phyloP scores from a whole-genome alignment of 2,113 vertebrate genomes.

The Azemiops feae region DNA sequence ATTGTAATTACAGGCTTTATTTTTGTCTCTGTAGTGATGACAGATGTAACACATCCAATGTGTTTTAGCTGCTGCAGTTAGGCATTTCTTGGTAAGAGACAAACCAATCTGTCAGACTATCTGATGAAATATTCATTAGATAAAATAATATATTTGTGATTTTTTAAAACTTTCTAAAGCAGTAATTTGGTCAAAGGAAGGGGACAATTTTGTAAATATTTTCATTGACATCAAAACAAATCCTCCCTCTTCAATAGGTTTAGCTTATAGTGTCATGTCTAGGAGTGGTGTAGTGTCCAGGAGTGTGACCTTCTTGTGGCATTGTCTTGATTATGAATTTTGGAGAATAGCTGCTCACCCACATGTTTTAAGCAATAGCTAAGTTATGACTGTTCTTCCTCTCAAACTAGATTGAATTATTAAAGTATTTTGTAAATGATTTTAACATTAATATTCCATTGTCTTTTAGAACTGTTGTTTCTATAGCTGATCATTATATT shows the following conservation, averaged over 20 bases:
- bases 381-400: background rate
- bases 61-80: background rate
- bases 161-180: background rate
- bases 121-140: background rate
- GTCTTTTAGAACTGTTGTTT: background rate
- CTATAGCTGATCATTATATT: background rate
- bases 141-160: background rate
- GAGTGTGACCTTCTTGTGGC: background rate
- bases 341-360: background rate
- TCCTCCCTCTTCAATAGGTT: background rate
- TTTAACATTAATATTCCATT: background rate
- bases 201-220: background rate
- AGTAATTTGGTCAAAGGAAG: background rate
- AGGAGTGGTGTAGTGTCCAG: background rate
- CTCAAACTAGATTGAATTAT: background rate
- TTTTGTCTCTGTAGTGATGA: conserved; percentile 21
- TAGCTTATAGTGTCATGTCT: background rate
- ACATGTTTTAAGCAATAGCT: background rate
- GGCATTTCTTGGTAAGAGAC: background rate
- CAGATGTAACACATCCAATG: background rate
- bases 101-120: background rate
- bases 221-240: background rate
- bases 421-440: background rate
- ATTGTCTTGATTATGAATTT: background rate
- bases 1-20: background rate